Evolutionary conservation across 2,888 invertebrate genomes (phyloP), one percentile per base, ranked within the genome.

Genomic region (Micoletzkya japonica): DNA sequence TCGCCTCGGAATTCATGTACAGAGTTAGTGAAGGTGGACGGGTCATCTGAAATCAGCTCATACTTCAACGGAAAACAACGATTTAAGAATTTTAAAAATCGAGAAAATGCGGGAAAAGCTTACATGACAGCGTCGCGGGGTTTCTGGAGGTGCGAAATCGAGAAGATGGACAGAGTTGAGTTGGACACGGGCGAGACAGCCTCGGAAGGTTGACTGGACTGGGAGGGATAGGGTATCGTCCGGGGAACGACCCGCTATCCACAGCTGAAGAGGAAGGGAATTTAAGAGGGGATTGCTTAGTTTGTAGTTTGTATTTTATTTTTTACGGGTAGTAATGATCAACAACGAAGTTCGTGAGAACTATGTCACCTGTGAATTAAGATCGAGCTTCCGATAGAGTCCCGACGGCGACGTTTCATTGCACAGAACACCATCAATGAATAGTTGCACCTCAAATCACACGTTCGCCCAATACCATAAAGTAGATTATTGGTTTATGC

Each of bases 351-450:
- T n/a, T n/a, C n/a, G n/a, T n/a, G n/a, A n/a, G n/a, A n/a, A n/a
- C n/a, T n/a, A n/a, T n/a, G n/a, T n/a, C n/a, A 81, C 81, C 72
- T 79, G 72, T 24, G 70, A 75, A 63, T 84, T 81, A n/a, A 84
- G 74, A 74, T 84, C 84, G 50, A 84, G 73, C 76, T 84, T 84
- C 60, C 84, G 66, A 72, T 84, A 84, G n/a, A 84, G 73, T 20
- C 83, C 83, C 7, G 77, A 77, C 1, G 83, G 82, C 52, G 80
- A 77, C 3, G 84, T 84, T 44, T 77, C 76, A 72, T 84, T 84
- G 39, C 80, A 69, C 3, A 80, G 68, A 14, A 82, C 81, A 10
- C 81, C 81, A 69, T 84, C 84, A 37, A 84, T 77, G 36, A 73
- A 77, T 32, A 79, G 69, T 67, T 67, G 67, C 2, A 64, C 64